Evolutionary conservation across 2,113 vertebrate species (phyloP), one percentile per base, ranked within the genome.

Genomic region (Corydoras maculifer): DNA sequence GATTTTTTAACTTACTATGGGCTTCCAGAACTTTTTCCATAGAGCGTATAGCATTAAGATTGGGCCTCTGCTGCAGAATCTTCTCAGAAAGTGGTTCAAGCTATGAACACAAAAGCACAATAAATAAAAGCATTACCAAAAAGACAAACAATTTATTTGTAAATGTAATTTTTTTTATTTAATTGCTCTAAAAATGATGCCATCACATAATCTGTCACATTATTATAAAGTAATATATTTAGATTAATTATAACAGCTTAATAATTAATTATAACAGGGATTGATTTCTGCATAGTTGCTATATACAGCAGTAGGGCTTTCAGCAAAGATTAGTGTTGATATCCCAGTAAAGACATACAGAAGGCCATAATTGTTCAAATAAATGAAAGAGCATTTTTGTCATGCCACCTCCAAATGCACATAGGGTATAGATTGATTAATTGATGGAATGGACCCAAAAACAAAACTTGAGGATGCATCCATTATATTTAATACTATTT

Each of bases 21-120:
- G 88, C 87, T 79, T 95, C 93, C 4, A 98, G 84, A 18, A 99
- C 96, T 77, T 93, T 98, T 85, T 99, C 94, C 91, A 99, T 93
- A 43, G 96, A 98, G 75, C 81, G 92, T 57, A 98, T 86, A 0
- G 96, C 94, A 0, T 97, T 98, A 43, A 88, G 82, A 0, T 97
- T 98, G 31, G 95, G 92, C 63, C 92, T 90, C 82, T 96, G 93
- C 79, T 96, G 92, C 35, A 99, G 77, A 51, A 97, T 86, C 72
- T 94, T 91, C 9, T 96, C 92, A 1, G 94, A 88, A 59, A 98
- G 88, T 64, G 94, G 93, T 31, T 88, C 88, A 86, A 90, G 77
- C 89, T 91, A 76, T 13, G 50, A 49, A 57, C 3, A 15, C 12
- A 49, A 54, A 48, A 68, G n/a, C 18, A 68, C 18, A 18, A 58